Conservation (phyloP, 2,113 vertebrate species). For the Chloebia gouldiae region DNA sequence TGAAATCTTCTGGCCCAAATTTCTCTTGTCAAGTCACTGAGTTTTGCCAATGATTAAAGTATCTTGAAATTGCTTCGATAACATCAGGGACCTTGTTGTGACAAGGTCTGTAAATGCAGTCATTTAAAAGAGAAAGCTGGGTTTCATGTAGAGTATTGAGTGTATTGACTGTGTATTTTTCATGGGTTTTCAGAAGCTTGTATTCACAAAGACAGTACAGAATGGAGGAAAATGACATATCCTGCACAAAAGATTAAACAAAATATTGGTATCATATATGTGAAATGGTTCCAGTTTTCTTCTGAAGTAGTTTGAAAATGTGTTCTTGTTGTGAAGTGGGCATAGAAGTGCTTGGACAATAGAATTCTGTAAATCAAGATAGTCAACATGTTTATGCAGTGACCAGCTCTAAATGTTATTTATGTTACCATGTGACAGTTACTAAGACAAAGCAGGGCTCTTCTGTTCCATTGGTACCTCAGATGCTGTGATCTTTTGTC, state of each 20-base stretch:
- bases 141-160: slow-evolving; percentile 33
- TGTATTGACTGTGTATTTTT: slow-evolving; percentile 18
- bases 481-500: background rate
- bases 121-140: slow-evolving; percentile 70
- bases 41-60: slow-evolving; percentile 85
- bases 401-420: background rate
- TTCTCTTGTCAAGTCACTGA: slow-evolving; percentile 71
- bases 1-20: slow-evolving; percentile 72
- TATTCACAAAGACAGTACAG: slow-evolving; percentile 19
- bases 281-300: background rate
- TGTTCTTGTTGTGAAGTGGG: background rate
- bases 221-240: background rate
- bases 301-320: background rate
- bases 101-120: slow-evolving; percentile 71
- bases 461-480: background rate
- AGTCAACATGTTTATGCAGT: background rate
- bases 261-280: background rate
- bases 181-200: background rate
- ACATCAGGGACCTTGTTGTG: slow-evolving; percentile 81
- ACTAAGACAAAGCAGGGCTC: background rate
- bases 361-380: background rate
- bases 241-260: slow-evolving; percentile 3
- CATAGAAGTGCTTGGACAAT: background rate
- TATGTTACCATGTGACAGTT: background rate
- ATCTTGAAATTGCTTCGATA: slow-evolving; percentile 79